A percentile compares a stretch with the other conserved stretches of the same genome.
These are phyloP conservation scores for Pentalonia nigronervosa DNA, from an alignment of 1,140 invertebrate genomes.

Conservation along the genomic window DNA sequence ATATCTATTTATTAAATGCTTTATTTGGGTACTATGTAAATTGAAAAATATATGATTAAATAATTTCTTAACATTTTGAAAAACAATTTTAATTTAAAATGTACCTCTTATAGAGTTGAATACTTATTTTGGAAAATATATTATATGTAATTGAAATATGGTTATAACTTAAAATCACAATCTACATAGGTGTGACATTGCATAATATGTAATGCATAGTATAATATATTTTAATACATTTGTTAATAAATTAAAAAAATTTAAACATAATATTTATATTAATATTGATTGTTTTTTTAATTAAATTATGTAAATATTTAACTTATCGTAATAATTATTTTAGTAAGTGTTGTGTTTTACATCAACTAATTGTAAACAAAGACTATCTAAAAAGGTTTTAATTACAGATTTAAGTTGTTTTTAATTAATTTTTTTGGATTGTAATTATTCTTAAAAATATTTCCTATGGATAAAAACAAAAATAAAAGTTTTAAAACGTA, in stretches of 20 bases:
- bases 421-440: background rate
- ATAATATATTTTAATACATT: no score
- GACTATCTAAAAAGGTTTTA: background rate
- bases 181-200: background rate
- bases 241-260: no score
- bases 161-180: background rate
- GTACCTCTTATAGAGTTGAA: background rate
- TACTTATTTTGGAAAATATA: background rate
- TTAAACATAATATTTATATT: background rate
- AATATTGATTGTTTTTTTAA: background rate
- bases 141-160: background rate
- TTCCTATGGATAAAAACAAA: background rate
- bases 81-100: background rate
- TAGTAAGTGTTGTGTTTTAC: background rate
- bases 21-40: background rate
- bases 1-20: background rate
- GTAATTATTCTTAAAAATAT: background rate
- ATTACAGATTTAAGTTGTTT: background rate
- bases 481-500: background rate
- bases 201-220: no score
- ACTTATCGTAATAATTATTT: background rate
- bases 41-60: background rate
- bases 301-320: background rate
- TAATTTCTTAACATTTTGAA: background rate
- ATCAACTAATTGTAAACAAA: background rate